Evolutionary conservation across 2,797 vertebrate species (phyloP), one percentile per base, ranked within the genome.

Genomic region (Menidia menidia): DNA sequence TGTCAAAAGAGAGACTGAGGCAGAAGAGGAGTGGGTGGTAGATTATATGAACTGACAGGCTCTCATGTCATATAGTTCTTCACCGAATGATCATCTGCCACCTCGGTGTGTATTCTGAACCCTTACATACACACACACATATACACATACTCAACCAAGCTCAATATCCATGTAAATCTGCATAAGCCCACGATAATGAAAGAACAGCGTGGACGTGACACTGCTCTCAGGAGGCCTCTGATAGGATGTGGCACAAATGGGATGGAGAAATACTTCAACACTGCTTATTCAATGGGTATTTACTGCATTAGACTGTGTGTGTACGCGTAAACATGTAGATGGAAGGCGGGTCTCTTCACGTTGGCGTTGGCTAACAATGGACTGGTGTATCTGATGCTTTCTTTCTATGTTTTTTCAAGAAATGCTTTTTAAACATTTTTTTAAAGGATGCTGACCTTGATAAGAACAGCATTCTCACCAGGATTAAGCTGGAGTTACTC

Each of bases 131-230:
- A 45, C 73, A 77, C 18, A 66, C n/a, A 39, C 30, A 43, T 25
- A 48, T 14, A 16, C 44, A n/a, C 48, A 52, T 48, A 71, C 72
- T 52, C 68, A 55, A 61, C 66, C 69, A 81, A 75, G 81, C 67
- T 72, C 78, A 71, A 83, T 88, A 88, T 83, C 74, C 84, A 74
- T 76, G 76, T 80, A 81, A 87, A 85, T 86, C 84, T 89, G 31
- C 68, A 61, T 85, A 81, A 88, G 73, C 86, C 87, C 7, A 51
- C 15, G 7, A 61, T 88, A 90, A 90, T 89, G 89, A 88, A 90
- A 89, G 83, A 83, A 86, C 84, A 90, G 88, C 84, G 87, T 65
- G 62, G 77, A 79, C 80, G 75, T 75, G 75, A 71, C 69, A 41
- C 58, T 55, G 47, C 60, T 70, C 75, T 74, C 73, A 47, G 43